phyloP scores from a whole-genome alignment of 2,113 vertebrate species.

The Rutilus rutilus region DNA sequence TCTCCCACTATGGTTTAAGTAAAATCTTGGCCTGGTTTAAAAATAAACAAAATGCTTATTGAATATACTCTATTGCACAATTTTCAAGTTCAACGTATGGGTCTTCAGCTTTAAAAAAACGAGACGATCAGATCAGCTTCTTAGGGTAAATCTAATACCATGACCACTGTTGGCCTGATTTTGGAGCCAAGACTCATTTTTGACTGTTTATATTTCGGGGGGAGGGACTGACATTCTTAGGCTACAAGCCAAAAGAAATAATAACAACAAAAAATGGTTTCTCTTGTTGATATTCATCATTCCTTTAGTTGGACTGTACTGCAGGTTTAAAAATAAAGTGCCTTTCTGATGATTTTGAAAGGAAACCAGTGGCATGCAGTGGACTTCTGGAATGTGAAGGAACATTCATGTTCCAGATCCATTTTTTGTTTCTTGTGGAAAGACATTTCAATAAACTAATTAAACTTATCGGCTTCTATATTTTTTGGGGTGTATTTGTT shows the following conservation, averaged over 20 bases:
- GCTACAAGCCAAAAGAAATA: conserved; percentile 37
- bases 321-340: conserved; percentile 40
- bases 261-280: conserved; percentile 11
- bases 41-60: background rate
- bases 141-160: background rate
- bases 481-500: background rate
- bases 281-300: conserved; percentile 36
- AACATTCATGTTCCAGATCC: background rate
- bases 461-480: background rate
- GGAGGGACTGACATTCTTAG: background rate
- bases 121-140: background rate
- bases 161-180: conserved; percentile 6
- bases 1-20: background rate
- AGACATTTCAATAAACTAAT: background rate
- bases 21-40: background rate
- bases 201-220: conserved; percentile 9
- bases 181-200: background rate
- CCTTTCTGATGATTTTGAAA: conserved; percentile 19
- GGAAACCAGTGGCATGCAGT: background rate
- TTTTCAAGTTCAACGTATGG: background rate
- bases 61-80: conserved; percentile 5
- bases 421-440: background rate
- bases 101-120: background rate
- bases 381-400: background rate
- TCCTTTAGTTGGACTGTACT: conserved; percentile 36